Conservation (phyloP, 1,140 invertebrate species). For the Heliconius eleuchia region DNA sequence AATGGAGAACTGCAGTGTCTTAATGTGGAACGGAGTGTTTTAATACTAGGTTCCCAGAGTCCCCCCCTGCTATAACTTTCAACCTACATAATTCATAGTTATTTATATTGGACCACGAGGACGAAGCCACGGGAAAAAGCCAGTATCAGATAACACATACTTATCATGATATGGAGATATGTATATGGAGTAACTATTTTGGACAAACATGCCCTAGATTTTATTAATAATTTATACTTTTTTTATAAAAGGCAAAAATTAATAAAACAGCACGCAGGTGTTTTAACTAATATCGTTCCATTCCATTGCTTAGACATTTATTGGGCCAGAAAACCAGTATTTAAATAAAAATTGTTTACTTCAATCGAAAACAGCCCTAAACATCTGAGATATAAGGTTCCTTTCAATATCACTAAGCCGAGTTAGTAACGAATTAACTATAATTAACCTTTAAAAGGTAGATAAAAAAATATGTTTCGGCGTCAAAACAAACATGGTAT, state of each 20-base stretch:
- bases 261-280: constrained; percentile 13
- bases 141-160: constrained; percentile 26
- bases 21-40: no score
- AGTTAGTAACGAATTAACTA: constrained; percentile 19
- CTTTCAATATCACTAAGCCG: not conserved
- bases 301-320: constrained; percentile 10
- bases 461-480: constrained; percentile 39
- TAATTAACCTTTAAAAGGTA: constrained; percentile 44
- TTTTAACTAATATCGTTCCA: constrained; percentile 16
- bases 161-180: not conserved
- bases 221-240: not conserved
- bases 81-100: no score
- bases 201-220: not conserved
- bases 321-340: constrained; percentile 22
- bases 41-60: no score
- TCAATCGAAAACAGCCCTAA: constrained; percentile 1
- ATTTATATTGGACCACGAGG: no score
- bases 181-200: not conserved
- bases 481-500: constrained; percentile 49
- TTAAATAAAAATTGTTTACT: not conserved
- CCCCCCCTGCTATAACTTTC: no score
- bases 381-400: not conserved
- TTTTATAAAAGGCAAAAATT: not conserved
- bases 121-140: no score
- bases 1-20: no score